Percentiles rank a stretch among this genome's conserved stretches.
phyloP scores from a whole-genome alignment of 2,888 invertebrate genomes.

The Netelia fuscicornis region DNA sequence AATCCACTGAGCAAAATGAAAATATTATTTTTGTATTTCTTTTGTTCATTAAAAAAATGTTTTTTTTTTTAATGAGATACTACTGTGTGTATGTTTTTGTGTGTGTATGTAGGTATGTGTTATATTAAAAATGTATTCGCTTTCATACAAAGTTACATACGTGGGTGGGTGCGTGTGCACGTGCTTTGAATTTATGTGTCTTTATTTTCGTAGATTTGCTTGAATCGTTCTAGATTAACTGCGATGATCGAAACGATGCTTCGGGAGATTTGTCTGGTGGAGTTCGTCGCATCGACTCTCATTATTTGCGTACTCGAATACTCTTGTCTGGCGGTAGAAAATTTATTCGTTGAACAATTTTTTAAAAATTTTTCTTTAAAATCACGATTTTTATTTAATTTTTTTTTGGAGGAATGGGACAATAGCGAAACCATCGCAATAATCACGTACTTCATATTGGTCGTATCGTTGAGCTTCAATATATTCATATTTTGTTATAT shows the following conservation, averaged over 20 bases:
- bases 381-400: neutral
- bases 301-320: constrained; percentile 80
- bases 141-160: no score
- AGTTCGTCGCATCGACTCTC: constrained; percentile 78
- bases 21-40: neutral
- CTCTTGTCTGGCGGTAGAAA: constrained; percentile 76
- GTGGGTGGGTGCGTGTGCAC: neutral
- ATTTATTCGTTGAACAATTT: neutral
- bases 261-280: constrained; percentile 78
- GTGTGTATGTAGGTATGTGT: neutral
- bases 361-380: neutral
- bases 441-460: constrained; percentile 50
- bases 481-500: constrained; percentile 63
- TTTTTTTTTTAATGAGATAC: neutral
- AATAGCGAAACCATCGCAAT: constrained; percentile 53
- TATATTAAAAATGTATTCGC: neutral
- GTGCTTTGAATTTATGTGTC: neutral
- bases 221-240: constrained; percentile 73
- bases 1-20: neutral
- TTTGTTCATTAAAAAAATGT: neutral
- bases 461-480: constrained; percentile 57
- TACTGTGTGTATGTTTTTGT: neutral
- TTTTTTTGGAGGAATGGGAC: constrained; percentile 48
- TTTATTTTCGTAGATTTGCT: constrained; percentile 64
- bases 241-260: constrained; percentile 74